Percentiles rank a stretch among this genome's conserved stretches.
phyloP scores from a whole-genome alignment of 2,113 vertebrate species.

The Plotosus lineatus region DNA sequence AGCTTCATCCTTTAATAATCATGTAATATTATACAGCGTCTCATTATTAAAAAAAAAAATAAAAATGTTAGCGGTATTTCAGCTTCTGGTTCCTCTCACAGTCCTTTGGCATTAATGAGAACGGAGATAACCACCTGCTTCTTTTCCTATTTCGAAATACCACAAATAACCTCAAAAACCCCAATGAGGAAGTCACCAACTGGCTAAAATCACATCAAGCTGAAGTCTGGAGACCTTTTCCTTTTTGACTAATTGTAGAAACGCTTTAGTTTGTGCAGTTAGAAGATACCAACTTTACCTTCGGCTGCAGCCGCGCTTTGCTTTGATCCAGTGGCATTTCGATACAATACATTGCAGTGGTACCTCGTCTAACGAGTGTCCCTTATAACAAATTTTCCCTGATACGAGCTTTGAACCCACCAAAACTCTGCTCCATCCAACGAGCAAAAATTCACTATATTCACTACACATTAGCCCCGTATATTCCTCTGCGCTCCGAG shows the following conservation, averaged over 20 bases:
- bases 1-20: background rate
- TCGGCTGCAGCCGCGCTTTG: background rate
- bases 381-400: no score
- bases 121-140: background rate
- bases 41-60: no score
- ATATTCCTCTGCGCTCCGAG: no score
- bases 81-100: background rate
- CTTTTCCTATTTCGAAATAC: no score
- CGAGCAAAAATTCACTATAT: no score
- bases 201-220: background rate
- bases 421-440: no score
- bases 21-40: background rate
- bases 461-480: no score
- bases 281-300: background rate
- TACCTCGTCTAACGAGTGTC: no score
- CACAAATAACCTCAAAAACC: background rate
- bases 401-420: no score
- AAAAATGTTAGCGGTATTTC: background rate
- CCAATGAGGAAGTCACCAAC: background rate
- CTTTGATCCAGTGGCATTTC: no score
- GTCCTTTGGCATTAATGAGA: background rate
- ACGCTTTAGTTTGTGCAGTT: background rate
- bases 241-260: no score
- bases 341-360: no score
- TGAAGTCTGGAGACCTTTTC: background rate